Evolutionary conservation across 2,797 vertebrate genomes (phyloP).

Genomic region (Gallirallus australis): DNA sequence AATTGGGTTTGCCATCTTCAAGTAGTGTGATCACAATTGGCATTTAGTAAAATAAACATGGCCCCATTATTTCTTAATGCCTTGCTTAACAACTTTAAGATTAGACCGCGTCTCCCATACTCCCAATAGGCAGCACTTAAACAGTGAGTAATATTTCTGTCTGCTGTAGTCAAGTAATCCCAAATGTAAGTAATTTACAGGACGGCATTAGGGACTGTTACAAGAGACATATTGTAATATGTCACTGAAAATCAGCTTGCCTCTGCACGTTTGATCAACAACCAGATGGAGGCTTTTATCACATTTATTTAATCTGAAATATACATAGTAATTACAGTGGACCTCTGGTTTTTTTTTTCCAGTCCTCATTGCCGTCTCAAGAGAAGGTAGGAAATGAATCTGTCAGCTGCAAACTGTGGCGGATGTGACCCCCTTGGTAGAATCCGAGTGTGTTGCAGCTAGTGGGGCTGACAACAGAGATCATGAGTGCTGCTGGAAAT

Average conservation of each 20-base stretch:
- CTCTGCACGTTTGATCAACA: constrained; percentile 81
- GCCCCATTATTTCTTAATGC: constrained; percentile 79
- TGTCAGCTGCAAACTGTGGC: constrained; percentile 65
- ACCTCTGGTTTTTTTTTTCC: constrained; percentile 79
- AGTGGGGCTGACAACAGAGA: constrained; percentile 25
- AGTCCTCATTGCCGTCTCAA: constrained; percentile 68
- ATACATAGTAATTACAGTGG: constrained; percentile 82
- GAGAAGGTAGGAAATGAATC: constrained; percentile 80
- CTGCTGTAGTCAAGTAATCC: constrained; percentile 79
- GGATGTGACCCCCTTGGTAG: constrained; percentile 58
- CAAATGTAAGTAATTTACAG: constrained; percentile 82
- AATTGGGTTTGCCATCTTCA: constrained; percentile 70
- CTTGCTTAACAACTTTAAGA: constrained; percentile 79
- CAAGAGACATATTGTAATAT: constrained; percentile 81
- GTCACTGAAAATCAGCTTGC: constrained; percentile 81
- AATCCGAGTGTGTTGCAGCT: constrained; percentile 56
- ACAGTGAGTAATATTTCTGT: constrained; percentile 80
- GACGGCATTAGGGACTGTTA: constrained; percentile 75
- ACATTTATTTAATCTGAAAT: constrained; percentile 86
- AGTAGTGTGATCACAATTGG: constrained; percentile 55
- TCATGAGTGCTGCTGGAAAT: constrained; percentile 5
- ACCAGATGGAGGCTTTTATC: constrained; percentile 85
- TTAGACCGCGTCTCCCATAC: constrained; percentile 63
- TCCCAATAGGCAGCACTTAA: constrained; percentile 78
- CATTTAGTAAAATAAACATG: constrained; percentile 80